These are phyloP conservation scores for Leuciscus idus DNA, from an alignment of 2,113 vertebrate species.

Conservation along the genomic window DNA sequence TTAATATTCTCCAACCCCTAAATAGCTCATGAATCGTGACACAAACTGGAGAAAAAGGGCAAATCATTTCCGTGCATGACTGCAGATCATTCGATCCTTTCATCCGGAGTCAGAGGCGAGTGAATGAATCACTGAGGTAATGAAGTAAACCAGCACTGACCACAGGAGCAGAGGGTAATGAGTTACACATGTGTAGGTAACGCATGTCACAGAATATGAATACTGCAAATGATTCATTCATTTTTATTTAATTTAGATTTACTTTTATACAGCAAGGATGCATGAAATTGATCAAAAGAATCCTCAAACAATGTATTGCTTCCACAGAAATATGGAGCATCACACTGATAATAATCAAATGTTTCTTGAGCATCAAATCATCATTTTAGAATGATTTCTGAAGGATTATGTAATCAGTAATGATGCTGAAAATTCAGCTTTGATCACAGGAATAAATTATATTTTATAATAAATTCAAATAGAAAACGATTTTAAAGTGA, in stretches of 20 bases:
- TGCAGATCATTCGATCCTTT: background rate
- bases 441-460: background rate
- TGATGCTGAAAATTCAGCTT: background rate
- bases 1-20: conserved; percentile 44
- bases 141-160: background rate
- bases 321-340: background rate
- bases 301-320: background rate
- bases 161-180: background rate
- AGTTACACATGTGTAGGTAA: too few species aligned
- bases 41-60: background rate
- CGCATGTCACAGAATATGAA: too few species aligned
- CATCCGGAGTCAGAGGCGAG: background rate
- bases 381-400: background rate
- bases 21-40: conserved; percentile 44
- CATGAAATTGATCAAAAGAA: background rate
- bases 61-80: background rate
- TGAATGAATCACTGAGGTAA: background rate
- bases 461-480: background rate
- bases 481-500: background rate
- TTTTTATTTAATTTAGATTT: too few species aligned
- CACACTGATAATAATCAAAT: background rate
- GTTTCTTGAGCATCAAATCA: background rate
- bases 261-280: background rate
- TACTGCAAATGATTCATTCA: too few species aligned
- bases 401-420: background rate